phyloP scores from a whole-genome alignment of 30 jellyfish, hydroid and myxozoan species.

The Catostylus mosaicus region DNA sequence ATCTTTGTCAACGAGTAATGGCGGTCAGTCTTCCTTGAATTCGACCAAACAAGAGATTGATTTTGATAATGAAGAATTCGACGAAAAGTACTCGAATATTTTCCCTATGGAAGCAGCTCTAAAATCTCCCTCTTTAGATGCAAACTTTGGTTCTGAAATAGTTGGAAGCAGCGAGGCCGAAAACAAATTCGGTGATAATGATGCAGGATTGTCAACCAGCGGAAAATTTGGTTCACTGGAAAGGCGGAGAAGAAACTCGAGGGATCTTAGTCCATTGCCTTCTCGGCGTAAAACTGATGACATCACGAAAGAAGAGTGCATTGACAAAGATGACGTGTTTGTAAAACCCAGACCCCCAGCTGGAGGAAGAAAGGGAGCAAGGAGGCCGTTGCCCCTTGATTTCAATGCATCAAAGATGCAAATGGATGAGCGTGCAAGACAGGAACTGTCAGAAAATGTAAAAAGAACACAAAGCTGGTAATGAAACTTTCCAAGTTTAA shows the following conservation, averaged over 20 bases:
- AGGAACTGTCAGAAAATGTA: conserved; percentile 32
- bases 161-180: conserved; percentile 62
- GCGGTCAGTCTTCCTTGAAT: conserved; percentile 47
- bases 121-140: conserved; percentile 31
- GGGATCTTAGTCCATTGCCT: conserved; percentile 52
- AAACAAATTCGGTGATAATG: conserved; percentile 7
- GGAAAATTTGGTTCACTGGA: conserved; percentile 58
- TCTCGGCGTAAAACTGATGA: conserved; percentile 56
- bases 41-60: conserved; percentile 69
- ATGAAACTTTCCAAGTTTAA: too few relatives aligned
- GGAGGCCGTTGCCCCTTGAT: conserved; percentile 62
- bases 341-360: conserved; percentile 76
- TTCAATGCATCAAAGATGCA: not conserved
- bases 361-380: conserved; percentile 53
- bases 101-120: conserved; percentile 35
- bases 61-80: conserved; percentile 61
- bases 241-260: conserved; percentile 32
- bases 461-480: conserved; percentile 78
- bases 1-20: conserved; percentile 45
- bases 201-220: conserved; percentile 5
- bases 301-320: conserved; percentile 19
- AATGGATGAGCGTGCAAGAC: conserved; percentile 28
- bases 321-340: conserved; percentile 76
- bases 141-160: conserved; percentile 57
- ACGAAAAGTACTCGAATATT: conserved; percentile 55